Evolutionary conservation across 2,888 invertebrate genomes (phyloP), one percentile per base, ranked within the genome.

Genomic region (Anoplius nigerrimus): DNA sequence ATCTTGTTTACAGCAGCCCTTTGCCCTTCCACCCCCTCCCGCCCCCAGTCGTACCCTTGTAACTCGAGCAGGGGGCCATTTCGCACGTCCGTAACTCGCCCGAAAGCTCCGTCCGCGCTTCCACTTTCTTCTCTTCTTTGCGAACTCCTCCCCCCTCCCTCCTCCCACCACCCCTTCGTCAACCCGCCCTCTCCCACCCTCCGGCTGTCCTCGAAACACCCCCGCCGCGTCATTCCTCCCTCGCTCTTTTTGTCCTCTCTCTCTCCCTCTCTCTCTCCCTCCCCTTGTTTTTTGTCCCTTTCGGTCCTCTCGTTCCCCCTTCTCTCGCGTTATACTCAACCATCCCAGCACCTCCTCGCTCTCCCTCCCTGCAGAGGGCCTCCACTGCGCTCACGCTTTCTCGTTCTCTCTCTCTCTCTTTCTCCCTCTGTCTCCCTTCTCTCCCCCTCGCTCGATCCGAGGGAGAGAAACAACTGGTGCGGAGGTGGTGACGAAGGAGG

Each of bases 211-310:
- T 59, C 62, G n/a, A 16, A 58, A 54, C 57, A 53, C 61, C 57
- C 57, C 65, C 59, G 54, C 52, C 48, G n/a, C n/a, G 42, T 43
- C 51, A 62, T 48, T 55, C 54, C 65, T 55, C 53, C 51, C 61
- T 4, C n/a, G 16, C 48, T 1, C 48, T 3, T 75, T 68, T n/a
- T 21, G 21, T 67, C 63, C 74, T 72, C 62, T 58, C 58, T 46
- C 22, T 42, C 45, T 22, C n/a, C 13, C 57, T 61, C 62, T 60
- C 62, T 60, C 65, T 27, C 52, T 18, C 22, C n/a, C 55, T 67
- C 54, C 66, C 53, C 73, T 46, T 62, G 53, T 62, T 71, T 74
- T 59, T 74, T 68, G 60, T 60, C 70, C 73, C 74, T 73, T 74
- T 74, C 71, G 70, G 62, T 71, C 67, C 69, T 55, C 69, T 24